Percentiles rank a stretch among this genome's conserved stretches.
Conservation (phyloP, 2,113 vertebrate genomes). For the Pycnonotus jocosus region DNA sequence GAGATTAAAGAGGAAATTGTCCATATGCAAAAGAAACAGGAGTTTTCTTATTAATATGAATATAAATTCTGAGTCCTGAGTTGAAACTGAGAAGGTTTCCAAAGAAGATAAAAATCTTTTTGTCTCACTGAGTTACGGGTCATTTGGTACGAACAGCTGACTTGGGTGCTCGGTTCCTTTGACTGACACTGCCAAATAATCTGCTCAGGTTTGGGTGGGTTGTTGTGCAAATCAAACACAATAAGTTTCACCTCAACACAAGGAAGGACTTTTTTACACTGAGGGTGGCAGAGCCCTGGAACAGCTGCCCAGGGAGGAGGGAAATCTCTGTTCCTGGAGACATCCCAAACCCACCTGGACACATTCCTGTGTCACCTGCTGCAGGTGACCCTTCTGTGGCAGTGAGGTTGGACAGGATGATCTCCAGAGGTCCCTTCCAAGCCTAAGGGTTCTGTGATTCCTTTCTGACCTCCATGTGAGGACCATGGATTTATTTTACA, state of each 20-base stretch:
- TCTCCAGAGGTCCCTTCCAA: not conserved
- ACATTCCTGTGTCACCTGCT: not conserved
- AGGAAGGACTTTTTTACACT: not conserved
- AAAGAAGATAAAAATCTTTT: not conserved
- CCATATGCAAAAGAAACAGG: not conserved
- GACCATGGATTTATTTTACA: not conserved
- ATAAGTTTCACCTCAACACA: not conserved
- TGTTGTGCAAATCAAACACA: not conserved
- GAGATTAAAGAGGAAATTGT: not conserved
- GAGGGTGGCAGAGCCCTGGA: not conserved
- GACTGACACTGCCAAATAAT: not conserved
- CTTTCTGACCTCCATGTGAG: not conserved
- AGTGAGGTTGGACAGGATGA: not conserved
- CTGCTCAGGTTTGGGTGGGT: not conserved
- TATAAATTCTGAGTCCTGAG: not conserved
- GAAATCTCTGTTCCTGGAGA: not conserved
- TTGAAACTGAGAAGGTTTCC: not conserved
- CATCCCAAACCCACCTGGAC: not conserved
- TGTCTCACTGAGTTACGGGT: not conserved
- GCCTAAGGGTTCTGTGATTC: not conserved
- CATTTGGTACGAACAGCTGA: not conserved
- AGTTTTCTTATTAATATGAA: not conserved
- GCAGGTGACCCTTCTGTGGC: not conserved
- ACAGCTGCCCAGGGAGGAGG: fast-evolving
- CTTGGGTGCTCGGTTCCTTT: not conserved